Evolutionary conservation across 2,113 vertebrate genomes (phyloP), one percentile per base, ranked within the genome.

Genomic region (Carassius auratus): DNA sequence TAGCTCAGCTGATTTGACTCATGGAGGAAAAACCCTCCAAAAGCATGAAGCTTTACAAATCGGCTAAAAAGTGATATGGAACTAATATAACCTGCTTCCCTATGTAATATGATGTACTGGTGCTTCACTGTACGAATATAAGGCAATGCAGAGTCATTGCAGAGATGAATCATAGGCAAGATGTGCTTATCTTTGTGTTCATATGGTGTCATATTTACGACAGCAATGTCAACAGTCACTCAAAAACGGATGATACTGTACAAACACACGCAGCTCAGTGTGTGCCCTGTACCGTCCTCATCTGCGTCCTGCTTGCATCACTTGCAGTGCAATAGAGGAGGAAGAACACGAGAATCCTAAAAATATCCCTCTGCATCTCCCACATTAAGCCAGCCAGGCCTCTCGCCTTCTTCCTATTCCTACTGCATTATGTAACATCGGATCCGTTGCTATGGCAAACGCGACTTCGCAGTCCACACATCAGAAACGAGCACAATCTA

Each of bases 361-460:
- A 79, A 79, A 79, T 79, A 79, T 62, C 76, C 57, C 15, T 30
- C 36, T 61, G 57, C 76, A 79, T 79, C 55, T 42, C 52, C 52
- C 76, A 77, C 52, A 59, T 77, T 57, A n/a, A 77, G 52, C 76
- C 19, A 13, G 30, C 12, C 55, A 79, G 36, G 23, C 57, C 55
- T 79, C 76, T 79, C 33, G 21, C 76, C 33, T 36, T 79, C 57
- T 79, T 62, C 55, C 76, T 79, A 62, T 79, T 79, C 33, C 55
- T 79, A 23, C 21, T 79, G 76, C 57, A 79, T 79, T 79, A 62
- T 61, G 55, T 62, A 79, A 79, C 76, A 79, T 79, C 17, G 1
- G 76, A 79, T 79, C 76, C 17, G 76, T 62, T 79, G 76, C 76
- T 62, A 79, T 79, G 57, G 76, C 76, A 79, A 79, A 79, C 2